Conservation (phyloP, 2,113 vertebrate species). For the Mystacornis crossleyi region DNA sequence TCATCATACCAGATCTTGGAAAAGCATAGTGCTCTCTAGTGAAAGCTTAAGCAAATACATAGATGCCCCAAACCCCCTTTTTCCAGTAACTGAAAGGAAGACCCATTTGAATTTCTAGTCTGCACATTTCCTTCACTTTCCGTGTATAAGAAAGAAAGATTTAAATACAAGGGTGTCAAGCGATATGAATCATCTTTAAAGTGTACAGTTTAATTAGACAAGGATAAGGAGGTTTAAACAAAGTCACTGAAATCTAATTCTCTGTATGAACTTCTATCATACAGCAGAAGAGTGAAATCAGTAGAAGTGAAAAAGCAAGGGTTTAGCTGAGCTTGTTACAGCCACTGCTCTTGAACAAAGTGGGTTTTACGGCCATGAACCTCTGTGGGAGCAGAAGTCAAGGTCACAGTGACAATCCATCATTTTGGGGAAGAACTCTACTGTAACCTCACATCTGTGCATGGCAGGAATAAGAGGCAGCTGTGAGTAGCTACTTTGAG, state of each 20-base stretch:
- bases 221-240: slow-evolving; percentile 76
- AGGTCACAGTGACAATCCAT: slow-evolving; percentile 19
- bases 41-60: neutral
- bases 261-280: slow-evolving; percentile 69
- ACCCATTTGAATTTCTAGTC: neutral
- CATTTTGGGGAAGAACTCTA: neutral
- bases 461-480: neutral
- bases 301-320: slow-evolving; percentile 71
- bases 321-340: slow-evolving; percentile 73
- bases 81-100: neutral
- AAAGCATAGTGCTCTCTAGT: neutral
- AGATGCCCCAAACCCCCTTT: neutral
- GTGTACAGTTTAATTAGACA: slow-evolving; percentile 78
- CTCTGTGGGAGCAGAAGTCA: neutral
- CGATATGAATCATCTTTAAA: slow-evolving; percentile 66
- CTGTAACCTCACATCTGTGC: slow-evolving; percentile 12
- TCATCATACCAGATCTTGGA: neutral
- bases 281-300: slow-evolving; percentile 67
- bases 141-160: neutral
- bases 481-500: neutral
- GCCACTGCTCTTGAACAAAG: slow-evolving; percentile 76
- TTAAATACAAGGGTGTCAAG: slow-evolving; percentile 17
- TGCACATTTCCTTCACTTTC: neutral
- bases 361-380: slow-evolving; percentile 57
- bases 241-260: slow-evolving; percentile 46